These are phyloP conservation scores for Ophonus ardosiacus DNA, from an alignment of 2,888 invertebrate species.

Conservation along the genomic window DNA sequence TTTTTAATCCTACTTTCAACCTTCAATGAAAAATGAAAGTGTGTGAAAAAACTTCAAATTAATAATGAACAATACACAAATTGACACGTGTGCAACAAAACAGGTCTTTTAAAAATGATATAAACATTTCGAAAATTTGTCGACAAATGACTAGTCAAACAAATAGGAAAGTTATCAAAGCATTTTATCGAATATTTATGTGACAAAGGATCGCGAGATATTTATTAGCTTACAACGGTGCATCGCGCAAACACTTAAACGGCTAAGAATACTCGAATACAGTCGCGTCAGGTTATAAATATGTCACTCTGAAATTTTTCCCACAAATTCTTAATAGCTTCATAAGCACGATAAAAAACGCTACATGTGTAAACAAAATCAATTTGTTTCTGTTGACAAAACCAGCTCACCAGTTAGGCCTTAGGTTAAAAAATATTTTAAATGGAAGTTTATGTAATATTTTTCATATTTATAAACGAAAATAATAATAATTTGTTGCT, in stretches of 20 bases:
- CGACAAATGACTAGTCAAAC: constrained; percentile 46
- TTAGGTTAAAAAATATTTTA: too few species aligned
- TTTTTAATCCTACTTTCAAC: constrained; percentile 42
- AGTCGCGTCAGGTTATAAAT: constrained; percentile 54
- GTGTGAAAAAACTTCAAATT: constrained; percentile 45
- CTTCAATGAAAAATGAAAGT: constrained; percentile 45
- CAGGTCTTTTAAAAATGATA: not conserved
- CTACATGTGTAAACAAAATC: constrained; percentile 55
- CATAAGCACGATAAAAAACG: constrained; percentile 52
- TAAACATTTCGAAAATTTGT: constrained; percentile 33
- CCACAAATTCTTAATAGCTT: constrained; percentile 60
- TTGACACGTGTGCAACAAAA: constrained; percentile 24
- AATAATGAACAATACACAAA: constrained; percentile 41
- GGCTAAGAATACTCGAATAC: constrained; percentile 34
- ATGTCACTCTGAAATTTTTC: constrained; percentile 59
- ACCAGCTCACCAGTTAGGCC: constrained; percentile 16
- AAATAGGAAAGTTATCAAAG: constrained; percentile 41
- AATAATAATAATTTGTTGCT: too few species aligned
- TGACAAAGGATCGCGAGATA: constrained; percentile 53
- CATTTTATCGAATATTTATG: constrained; percentile 61
- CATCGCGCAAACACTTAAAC: constrained; percentile 46
- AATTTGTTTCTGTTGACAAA: constrained; percentile 54
- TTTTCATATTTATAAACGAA: too few species aligned
- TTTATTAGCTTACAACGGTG: constrained; percentile 50
- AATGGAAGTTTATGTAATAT: too few species aligned